A percentile compares a stretch with the other conserved stretches of the same genome.
Conservation (phyloP, 2,888 invertebrate genomes). For the Tribolium freemani region DNA sequence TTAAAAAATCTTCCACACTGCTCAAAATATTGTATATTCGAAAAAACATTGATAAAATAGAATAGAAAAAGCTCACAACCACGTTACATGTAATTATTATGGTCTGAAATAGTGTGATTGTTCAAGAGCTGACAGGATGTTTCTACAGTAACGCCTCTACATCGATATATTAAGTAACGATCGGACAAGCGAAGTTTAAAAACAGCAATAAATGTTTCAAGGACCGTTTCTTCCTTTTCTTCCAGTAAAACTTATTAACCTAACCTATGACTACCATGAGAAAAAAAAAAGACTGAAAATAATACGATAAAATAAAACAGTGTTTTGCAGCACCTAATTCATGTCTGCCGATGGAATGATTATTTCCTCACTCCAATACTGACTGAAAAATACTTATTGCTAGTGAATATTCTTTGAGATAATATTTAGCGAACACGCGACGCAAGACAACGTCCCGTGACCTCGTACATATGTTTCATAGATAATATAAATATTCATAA, state of each 20-base stretch:
- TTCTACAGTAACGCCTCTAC: slow-evolving; percentile 53
- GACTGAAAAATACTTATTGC: slow-evolving; percentile 71
- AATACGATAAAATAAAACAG: slow-evolving; percentile 58
- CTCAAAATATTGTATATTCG: slow-evolving; percentile 38
- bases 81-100: slow-evolving; percentile 59
- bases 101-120: slow-evolving; percentile 62
- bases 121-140: slow-evolving; percentile 58
- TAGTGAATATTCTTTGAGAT: slow-evolving; percentile 67
- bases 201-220: slow-evolving; percentile 29
- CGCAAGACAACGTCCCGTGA: slow-evolving; percentile 8
- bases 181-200: slow-evolving; percentile 32
- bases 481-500: slow-evolving; percentile 48
- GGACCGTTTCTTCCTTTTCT: slow-evolving; percentile 15
- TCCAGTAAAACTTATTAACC: slow-evolving; percentile 39
- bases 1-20: slow-evolving; percentile 30
- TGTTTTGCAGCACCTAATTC: slow-evolving; percentile 51
- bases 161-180: slow-evolving; percentile 55
- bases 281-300: slow-evolving; percentile 58
- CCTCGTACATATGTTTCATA: slow-evolving; percentile 46
- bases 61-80: slow-evolving; percentile 65
- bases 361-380: slow-evolving; percentile 69
- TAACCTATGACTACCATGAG: slow-evolving; percentile 50
- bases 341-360: slow-evolving; percentile 64
- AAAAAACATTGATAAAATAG: slow-evolving; percentile 46
- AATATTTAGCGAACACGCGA: slow-evolving; percentile 35